phyloP scores from a whole-genome alignment of 1,140 invertebrate genomes.

The Trinorchestia longiramus region DNA sequence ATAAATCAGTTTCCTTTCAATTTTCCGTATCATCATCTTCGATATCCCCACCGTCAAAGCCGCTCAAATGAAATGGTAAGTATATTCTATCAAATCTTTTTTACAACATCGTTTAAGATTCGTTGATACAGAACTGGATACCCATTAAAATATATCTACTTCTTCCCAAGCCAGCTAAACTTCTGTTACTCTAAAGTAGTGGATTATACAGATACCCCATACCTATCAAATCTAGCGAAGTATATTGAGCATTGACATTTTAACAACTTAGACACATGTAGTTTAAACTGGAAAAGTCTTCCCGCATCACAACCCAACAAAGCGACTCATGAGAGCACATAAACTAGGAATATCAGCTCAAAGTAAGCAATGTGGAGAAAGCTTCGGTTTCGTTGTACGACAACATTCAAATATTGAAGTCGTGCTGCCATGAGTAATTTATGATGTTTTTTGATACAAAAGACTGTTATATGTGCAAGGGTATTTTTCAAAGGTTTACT shows the following conservation, averaged over 20 bases:
- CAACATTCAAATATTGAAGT: not conserved
- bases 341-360: too few species aligned
- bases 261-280: not conserved
- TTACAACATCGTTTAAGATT: not conserved
- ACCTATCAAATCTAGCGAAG: not conserved
- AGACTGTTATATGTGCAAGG: not conserved
- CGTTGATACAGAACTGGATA: not conserved
- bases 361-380: not conserved
- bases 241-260: not conserved
- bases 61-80: not conserved
- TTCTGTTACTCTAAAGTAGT: not conserved
- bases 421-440: not conserved
- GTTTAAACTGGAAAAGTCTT: not conserved
- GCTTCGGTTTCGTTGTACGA: not conserved
- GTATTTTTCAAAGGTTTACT: not conserved
- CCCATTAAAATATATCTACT: not conserved
- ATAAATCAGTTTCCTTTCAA: not conserved
- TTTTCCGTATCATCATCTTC: not conserved
- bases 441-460: not conserved
- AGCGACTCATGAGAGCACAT: not conserved
- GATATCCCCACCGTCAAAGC: not conserved
- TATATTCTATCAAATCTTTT: not conserved
- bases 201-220: not conserved
- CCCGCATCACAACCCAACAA: not conserved
- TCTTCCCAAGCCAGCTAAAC: not conserved